These are phyloP conservation scores for Semnornis frantzii DNA, from an alignment of 2,113 vertebrate species.

Conservation along the genomic window DNA sequence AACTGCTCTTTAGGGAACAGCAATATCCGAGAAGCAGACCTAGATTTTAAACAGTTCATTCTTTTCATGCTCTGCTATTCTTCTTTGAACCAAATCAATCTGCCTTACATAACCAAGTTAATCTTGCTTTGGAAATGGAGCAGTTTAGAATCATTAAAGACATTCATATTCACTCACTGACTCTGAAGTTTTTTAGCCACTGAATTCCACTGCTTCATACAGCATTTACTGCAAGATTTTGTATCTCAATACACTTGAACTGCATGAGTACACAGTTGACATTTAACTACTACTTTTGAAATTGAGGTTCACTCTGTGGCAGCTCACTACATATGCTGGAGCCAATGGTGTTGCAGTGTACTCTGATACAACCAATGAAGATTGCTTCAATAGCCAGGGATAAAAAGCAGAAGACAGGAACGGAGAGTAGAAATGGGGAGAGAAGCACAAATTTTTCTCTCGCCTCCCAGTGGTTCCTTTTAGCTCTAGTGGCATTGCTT, in stretches of 20 bases:
- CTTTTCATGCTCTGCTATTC: background rate
- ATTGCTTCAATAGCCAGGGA: background rate
- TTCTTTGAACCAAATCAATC: background rate
- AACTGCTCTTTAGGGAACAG: background rate
- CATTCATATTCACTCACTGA: background rate
- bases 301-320: background rate
- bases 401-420: background rate
- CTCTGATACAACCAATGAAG: background rate
- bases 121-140: background rate
- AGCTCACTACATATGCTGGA: background rate
- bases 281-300: slow-evolving; percentile 11
- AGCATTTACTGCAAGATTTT: background rate
- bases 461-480: background rate
- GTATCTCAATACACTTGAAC: background rate
- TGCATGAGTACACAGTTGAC: background rate
- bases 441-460: background rate
- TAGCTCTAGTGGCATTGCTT: background rate
- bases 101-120: background rate
- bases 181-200: background rate
- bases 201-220: background rate
- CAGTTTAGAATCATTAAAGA: slow-evolving; percentile 27
- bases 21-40: background rate
- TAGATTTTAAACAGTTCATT: slow-evolving; percentile 13
- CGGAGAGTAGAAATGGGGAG: background rate
- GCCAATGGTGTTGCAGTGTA: background rate